phyloP scores from a whole-genome alignment of 2,888 invertebrate genomes.

The Antheraea assamensis region DNA sequence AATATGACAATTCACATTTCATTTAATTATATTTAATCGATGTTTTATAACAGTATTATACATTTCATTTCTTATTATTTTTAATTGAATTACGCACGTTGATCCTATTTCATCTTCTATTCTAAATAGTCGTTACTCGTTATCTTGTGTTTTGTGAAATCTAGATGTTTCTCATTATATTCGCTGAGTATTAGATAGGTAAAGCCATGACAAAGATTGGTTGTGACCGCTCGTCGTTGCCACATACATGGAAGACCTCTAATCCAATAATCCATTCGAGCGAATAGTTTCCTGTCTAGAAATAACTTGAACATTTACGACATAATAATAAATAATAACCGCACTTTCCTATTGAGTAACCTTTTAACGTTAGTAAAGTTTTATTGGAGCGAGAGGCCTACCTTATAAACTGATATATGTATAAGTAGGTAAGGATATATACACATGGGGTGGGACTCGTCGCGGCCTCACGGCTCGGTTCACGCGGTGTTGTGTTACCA shows the following conservation, averaged over 20 bases:
- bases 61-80: no score
- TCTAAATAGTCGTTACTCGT: no score
- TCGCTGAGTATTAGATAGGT: background rate
- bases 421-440: constrained; percentile 1
- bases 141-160: no score
- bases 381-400: constrained; percentile 11
- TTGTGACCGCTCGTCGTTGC: background rate
- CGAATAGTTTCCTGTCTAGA: constrained; percentile 31
- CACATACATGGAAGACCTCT: constrained; percentile 21
- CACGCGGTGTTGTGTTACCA: constrained; percentile 52
- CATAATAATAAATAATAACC: constrained; percentile 43
- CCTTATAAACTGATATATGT: background rate
- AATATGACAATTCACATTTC: no score
- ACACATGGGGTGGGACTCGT: constrained; percentile 37
- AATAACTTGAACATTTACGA: constrained; percentile 35
- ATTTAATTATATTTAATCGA: no score
- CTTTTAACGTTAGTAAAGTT: constrained; percentile 25
- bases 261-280: constrained; percentile 35
- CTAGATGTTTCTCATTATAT: background rate
- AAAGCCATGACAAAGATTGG: background rate
- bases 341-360: constrained; percentile 41
- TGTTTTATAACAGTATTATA: no score
- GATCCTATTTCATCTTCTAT: no score
- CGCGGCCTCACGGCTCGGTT: constrained; percentile 52
- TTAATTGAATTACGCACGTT: no score